A percentile compares a stretch with the other conserved stretches of the same genome.
These are phyloP conservation scores for Germaria angustata DNA, from an alignment of 2,888 invertebrate species.

Conservation along the genomic window DNA sequence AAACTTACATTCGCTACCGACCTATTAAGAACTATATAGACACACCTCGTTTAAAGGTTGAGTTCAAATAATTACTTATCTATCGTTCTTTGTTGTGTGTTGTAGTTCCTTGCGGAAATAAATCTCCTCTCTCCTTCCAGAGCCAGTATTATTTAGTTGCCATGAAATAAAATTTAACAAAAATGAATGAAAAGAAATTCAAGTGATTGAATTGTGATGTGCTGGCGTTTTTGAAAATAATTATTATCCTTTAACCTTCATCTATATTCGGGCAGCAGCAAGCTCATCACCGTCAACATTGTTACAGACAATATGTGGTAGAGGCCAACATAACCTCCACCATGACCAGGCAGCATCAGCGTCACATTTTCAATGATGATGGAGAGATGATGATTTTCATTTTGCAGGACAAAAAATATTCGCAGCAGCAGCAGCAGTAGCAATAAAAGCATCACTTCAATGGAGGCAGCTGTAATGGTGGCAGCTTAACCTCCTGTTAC, in stretches of 20 bases:
- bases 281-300: conserved; percentile 4
- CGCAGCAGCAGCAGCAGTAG: too few species aligned
- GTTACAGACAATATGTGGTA: neutral
- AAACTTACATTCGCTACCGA: neutral
- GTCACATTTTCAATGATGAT: neutral
- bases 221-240: conserved; percentile 50
- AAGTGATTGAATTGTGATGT: conserved; percentile 54
- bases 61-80: neutral
- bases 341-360: conserved; percentile 2
- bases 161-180: neutral
- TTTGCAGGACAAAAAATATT: neutral
- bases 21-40: too few species aligned
- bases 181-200: neutral
- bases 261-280: neutral
- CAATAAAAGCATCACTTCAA: neutral
- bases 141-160: neutral
- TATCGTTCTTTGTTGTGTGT: too few species aligned
- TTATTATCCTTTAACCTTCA: conserved; percentile 44
- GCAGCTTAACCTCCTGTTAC: conserved; percentile 34
- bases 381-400: conserved; percentile 5
- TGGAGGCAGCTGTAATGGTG: conserved; percentile 25
- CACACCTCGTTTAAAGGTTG: neutral
- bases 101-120: too few species aligned
- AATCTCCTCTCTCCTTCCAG: too few species aligned
- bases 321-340: neutral